phyloP scores from a whole-genome alignment of 2,888 invertebrate genomes.

The Apantesis nais region DNA sequence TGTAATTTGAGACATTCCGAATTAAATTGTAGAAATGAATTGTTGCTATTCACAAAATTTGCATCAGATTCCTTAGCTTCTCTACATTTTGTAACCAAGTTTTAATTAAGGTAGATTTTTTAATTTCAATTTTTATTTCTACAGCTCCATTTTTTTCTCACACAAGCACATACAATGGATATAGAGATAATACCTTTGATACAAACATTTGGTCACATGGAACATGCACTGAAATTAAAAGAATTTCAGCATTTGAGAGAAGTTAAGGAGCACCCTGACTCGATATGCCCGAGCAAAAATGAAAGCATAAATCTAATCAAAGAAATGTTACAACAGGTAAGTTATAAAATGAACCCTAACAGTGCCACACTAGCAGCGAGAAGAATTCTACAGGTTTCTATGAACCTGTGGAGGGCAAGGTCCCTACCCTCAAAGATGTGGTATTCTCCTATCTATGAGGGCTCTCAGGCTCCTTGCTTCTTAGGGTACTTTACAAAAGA shows the following conservation, averaged over 20 bases:
- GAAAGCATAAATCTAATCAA: conserved; percentile 85
- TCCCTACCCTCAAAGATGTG: not conserved
- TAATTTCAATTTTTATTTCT: conserved; percentile 29
- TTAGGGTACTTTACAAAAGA: too few species aligned
- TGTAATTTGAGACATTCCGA: too few species aligned
- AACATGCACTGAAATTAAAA: conserved; percentile 90
- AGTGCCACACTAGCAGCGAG: not conserved
- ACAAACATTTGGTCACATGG: conserved; percentile 95
- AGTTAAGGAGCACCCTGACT: conserved; percentile 84
- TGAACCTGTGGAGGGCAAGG: not conserved
- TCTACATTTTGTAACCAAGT: not conserved
- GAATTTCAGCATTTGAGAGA: conserved; percentile 89
- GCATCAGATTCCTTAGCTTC: too few species aligned
- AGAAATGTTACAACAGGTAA: conserved; percentile 90
- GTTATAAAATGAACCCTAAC: not conserved
- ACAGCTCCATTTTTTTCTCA: conserved; percentile 64
- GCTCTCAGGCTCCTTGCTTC: not conserved
- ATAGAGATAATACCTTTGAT: conserved; percentile 91
- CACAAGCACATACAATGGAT: conserved; percentile 81
- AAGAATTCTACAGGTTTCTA: not conserved
- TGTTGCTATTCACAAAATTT: too few species aligned
- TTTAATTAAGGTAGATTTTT: not conserved
- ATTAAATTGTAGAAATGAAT: too few species aligned
- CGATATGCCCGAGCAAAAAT: conserved; percentile 89
- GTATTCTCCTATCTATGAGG: not conserved